Evolutionary conservation across 2,888 invertebrate species (phyloP), one percentile per base, ranked within the genome.

Genomic region (Mimas tiliae): DNA sequence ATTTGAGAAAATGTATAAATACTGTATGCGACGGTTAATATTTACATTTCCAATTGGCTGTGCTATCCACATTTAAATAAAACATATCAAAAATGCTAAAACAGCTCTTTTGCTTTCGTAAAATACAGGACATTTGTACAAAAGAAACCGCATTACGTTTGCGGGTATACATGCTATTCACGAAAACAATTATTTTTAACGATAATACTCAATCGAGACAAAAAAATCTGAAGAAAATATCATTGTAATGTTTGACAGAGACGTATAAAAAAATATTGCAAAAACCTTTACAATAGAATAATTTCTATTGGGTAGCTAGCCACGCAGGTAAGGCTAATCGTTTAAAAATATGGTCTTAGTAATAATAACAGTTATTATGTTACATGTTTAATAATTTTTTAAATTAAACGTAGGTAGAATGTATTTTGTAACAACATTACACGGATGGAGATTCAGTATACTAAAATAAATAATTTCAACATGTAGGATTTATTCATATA

Each of bases 131-230:
- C 53, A 62, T 67, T 63, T 38, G 19, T 42, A 50, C 50, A 74
- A 76, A 76, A 74, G 58, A 58, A 58, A 58, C 58, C 58, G 58
- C 58, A 58, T 42, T 42, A 38, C 42, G 42, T 42, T 71, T 70
- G 75, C 74, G 73, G 75, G 75, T 74, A 76, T 70, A 75, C 66
- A 72, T 68, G 72, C 74, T 79, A 78, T 82, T 80, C 78, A 70
- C 19, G 71, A 80, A 82, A 84, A 81, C 76, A 83, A 81, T 84
- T 78, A 84, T 73, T 74, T 73, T 72, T 42, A 78, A 75, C 72
- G 64, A 75, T 74, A 76, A 74, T 71, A 74, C 70, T 72, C 70
- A 66, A 58, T 11, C 19, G 58, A 38, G 19, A 58, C 9, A 34
- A 38, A 58, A 58, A 71, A 72, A 69, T 7, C 4, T 68, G 65